These are phyloP conservation scores for Leptobrachium leishanense DNA, from an alignment of 2,113 vertebrate species.

Conservation along the genomic window DNA sequence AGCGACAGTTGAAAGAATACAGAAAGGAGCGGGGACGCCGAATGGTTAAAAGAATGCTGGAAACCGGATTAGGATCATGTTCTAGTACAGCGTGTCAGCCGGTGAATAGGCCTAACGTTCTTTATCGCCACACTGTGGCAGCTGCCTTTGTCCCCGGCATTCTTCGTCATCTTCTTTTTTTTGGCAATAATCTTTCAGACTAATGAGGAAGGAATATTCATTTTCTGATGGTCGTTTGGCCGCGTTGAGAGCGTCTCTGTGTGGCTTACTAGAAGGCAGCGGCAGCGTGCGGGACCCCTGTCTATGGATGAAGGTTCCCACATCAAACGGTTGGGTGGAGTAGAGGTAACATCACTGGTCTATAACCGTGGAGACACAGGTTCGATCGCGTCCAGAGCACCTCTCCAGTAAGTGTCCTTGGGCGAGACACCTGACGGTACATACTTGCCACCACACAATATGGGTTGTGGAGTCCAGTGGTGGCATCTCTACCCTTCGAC, in stretches of 20 bases:
- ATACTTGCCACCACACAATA: too few relatives aligned
- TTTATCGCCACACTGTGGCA: slow-evolving; percentile 70
- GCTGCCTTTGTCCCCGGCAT: slow-evolving; percentile 61
- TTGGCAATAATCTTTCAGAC: slow-evolving; percentile 72
- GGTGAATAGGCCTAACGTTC: slow-evolving; percentile 80
- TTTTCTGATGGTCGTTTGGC: slow-evolving; percentile 71
- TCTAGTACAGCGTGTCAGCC: slow-evolving; percentile 84
- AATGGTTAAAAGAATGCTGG: slow-evolving; percentile 80
- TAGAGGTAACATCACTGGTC: too few relatives aligned
- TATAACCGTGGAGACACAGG: too few relatives aligned
- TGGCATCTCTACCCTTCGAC: too few relatives aligned
- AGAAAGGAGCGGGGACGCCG: slow-evolving; percentile 75
- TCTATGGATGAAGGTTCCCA: too few relatives aligned
- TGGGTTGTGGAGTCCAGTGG: too few relatives aligned
- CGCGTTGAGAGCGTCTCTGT: slow-evolving; percentile 52
- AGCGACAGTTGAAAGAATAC: slow-evolving; percentile 82
- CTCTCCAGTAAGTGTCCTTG: too few relatives aligned
- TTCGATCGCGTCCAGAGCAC: too few relatives aligned
- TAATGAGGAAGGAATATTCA: slow-evolving; percentile 55
- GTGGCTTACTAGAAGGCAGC: rapidly evolving
- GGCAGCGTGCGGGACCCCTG: not conserved
- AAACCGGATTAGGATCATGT: slow-evolving; percentile 95
- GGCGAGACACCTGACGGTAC: too few relatives aligned
- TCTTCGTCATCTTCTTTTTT: slow-evolving; percentile 58
- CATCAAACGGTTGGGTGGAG: too few relatives aligned